Base-by-base conservation (phyloP, 2,113 vertebrate species). In the Myodes glareolus region DNA sequence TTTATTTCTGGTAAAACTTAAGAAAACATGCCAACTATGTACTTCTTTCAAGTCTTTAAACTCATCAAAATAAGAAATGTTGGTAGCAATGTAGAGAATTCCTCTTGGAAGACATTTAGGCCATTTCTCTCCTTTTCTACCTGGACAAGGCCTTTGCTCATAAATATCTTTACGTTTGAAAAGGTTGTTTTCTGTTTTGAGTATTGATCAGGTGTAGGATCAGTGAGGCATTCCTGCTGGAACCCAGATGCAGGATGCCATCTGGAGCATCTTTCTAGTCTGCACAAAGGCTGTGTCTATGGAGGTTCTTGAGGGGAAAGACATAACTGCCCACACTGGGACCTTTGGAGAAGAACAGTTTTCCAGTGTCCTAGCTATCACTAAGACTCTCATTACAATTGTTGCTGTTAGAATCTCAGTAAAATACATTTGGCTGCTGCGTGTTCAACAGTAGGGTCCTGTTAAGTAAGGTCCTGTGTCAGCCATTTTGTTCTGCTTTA, bases 391-490 rank as follows among this genome's bases (percentile, higher is more conserved):
- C 96, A 89, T 68, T 91, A 47, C 45, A 80, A 95, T 96, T 92
- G 97, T 97, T 96, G 93, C 72, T 82, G 73, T 87, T 39, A 84
- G 90, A 96, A 96, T 95, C 72, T 91, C 96, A 95, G 90, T 42
- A 82, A 96, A 91, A 91, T 91, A 72, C n/a, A 16, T 72, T 98
- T 98, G 95, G 19, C 95, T 98, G 94, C 94, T 95, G 5, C 97
- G 94, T 93, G 52, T 95, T 98, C 92, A 87, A 78, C 72, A 86
- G 89, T 96, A 96, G 97, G 95, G 96, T 98, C 93, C 82, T 70
- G 45, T 95, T 94, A n/a, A n/a, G n/a, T n/a, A n/a, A n/a, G n/a
- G n/a, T n/a, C n/a, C 86, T 94, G 96, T 96, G 92, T 65, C 97
- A 92, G 78, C 90, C 97, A 86, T 65, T 72, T 95, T 96, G 94